These are phyloP conservation scores for Gymnobelideus leadbeateri DNA, from an alignment of 2,113 vertebrate species.

Conservation along the genomic window DNA sequence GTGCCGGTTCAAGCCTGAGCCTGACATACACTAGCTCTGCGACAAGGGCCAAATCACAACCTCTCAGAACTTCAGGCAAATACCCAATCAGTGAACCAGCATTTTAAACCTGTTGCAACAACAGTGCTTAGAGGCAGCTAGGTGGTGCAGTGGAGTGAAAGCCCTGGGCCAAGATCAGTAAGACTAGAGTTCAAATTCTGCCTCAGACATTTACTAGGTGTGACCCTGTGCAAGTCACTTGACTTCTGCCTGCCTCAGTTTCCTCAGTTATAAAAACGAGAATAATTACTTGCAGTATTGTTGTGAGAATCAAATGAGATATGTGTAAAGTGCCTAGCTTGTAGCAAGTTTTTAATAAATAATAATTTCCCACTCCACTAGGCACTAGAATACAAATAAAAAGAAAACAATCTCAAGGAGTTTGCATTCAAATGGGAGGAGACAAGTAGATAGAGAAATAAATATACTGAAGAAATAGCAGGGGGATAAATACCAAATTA, in stretches of 20 bases:
- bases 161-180: background rate
- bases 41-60: background rate
- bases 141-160: no score
- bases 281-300: background rate
- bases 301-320: background rate
- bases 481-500: background rate
- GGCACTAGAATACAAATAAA: background rate
- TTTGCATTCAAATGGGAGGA: background rate
- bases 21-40: background rate
- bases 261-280: background rate
- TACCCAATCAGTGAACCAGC: background rate
- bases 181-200: background rate
- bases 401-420: background rate
- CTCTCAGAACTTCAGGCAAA: no score
- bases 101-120: background rate
- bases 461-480: background rate
- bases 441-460: background rate
- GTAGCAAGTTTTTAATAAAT: background rate
- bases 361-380: background rate
- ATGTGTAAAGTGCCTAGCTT: background rate
- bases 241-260: background rate
- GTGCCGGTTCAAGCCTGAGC: background rate
- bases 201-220: background rate
- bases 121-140: background rate
- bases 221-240: background rate